phyloP scores from a whole-genome alignment of 2,888 invertebrate species.

The Hypsopygia costalis region DNA sequence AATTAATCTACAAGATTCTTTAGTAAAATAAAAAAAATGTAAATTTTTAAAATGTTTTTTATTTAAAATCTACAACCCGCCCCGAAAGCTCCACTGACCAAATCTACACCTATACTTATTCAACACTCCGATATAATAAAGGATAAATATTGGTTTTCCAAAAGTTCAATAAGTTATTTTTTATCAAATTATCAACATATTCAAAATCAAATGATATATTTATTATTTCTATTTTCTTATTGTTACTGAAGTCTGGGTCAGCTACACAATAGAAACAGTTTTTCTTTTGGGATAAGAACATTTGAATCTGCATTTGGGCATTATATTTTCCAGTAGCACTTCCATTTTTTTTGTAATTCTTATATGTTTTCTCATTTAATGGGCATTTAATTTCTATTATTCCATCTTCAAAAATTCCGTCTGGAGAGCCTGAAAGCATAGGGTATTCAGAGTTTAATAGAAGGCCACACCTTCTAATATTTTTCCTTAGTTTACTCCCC shows the following conservation, averaged over 20 bases:
- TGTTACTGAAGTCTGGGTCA: conserved; percentile 13
- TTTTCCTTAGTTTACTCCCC: conserved; percentile 15
- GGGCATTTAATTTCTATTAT: conserved; percentile 11
- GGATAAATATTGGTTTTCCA: conserved; percentile 11
- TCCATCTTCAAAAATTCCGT: conserved; percentile 20
- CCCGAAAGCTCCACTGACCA: conserved; percentile 1
- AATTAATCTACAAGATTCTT: conserved; percentile 18
- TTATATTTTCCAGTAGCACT: conserved; percentile 17
- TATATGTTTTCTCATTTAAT: conserved; percentile 2
- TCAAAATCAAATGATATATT: conserved; percentile 4
- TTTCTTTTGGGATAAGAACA: conserved; percentile 16
- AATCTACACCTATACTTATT: conserved; percentile 3
- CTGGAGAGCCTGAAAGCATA: conserved; percentile 28
- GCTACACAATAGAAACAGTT: conserved; percentile 21
- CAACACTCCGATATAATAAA: conserved; percentile 11
- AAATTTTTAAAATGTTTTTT: conserved; percentile 3
- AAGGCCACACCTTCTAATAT: conserved; percentile 22
- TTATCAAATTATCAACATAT: conserved; percentile 9
- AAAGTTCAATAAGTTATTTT: conserved; percentile 7
- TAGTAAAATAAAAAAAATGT: conserved; percentile 11
- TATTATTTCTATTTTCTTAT: conserved; percentile 13
- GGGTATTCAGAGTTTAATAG: conserved; percentile 17
- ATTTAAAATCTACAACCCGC: too few species aligned
- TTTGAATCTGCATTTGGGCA: conserved; percentile 19
- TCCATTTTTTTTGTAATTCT: conserved; percentile 19